Conservation (phyloP, 2,888 invertebrate species). For the Anorthoa munda region DNA sequence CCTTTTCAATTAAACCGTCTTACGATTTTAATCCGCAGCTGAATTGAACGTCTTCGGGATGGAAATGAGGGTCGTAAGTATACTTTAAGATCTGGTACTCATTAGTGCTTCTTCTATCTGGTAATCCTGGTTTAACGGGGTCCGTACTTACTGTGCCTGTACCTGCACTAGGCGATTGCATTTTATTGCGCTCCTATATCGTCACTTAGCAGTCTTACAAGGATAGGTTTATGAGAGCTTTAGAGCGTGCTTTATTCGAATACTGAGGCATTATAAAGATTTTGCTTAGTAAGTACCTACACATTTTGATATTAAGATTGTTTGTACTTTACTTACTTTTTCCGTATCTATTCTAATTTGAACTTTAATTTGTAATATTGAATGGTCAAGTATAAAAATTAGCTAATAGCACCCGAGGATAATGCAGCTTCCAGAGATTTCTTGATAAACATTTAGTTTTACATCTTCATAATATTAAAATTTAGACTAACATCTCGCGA, state of each 20-base stretch:
- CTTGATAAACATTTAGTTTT: too few relatives aligned
- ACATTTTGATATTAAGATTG: neutral
- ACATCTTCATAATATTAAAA: too few relatives aligned
- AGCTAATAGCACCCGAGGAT: too few relatives aligned
- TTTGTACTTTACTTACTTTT: neutral
- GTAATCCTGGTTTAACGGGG: slow-evolving; percentile 36
- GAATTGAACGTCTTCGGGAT: slow-evolving; percentile 60
- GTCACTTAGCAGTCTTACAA: neutral
- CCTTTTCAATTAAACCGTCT: slow-evolving; percentile 84
- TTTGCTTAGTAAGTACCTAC: neutral
- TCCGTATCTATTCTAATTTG: too few relatives aligned
- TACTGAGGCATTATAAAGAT: neutral
- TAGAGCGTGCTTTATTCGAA: neutral
- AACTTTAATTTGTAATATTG: too few relatives aligned
- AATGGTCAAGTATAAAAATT: too few relatives aligned
- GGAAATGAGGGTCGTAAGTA: slow-evolving; percentile 56
- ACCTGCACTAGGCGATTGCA: slow-evolving; percentile 20
- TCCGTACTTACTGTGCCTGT: neutral
- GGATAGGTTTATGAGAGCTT: slow-evolving; percentile 6
- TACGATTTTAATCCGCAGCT: slow-evolving; percentile 77
- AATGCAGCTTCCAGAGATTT: too few relatives aligned
- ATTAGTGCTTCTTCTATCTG: slow-evolving; percentile 48
- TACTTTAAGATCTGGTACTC: slow-evolving; percentile 57
- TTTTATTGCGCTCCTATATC: slow-evolving; percentile 36
- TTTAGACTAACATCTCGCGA: too few relatives aligned